phyloP scores from a whole-genome alignment of 1,140 invertebrate genomes.

The Drosophila ananassae region DNA sequence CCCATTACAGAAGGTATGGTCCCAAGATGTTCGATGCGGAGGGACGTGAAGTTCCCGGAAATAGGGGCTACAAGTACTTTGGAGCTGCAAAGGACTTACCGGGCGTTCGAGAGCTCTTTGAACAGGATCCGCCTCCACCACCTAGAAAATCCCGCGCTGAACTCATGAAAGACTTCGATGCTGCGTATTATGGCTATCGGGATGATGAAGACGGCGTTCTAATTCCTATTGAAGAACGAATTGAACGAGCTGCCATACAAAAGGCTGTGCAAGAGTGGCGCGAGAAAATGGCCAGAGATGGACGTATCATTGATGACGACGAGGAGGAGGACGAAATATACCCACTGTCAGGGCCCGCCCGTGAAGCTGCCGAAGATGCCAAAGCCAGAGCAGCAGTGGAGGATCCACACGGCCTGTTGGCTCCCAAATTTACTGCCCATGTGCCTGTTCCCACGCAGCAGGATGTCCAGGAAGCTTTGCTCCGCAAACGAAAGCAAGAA shows the following conservation, averaged over 20 bases:
- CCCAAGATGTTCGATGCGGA: slow-evolving; percentile 98
- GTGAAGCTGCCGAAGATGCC: slow-evolving; percentile 69
- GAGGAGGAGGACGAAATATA: slow-evolving; percentile 86
- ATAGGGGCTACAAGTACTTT: slow-evolving; percentile 99
- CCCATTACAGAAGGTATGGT: slow-evolving; percentile 96
- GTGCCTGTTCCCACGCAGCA: slow-evolving; percentile 94
- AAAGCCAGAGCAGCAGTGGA: slow-evolving; percentile 44
- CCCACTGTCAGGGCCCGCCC: slow-evolving; percentile 66
- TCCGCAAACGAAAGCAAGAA: slow-evolving; percentile 95
- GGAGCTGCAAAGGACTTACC: slow-evolving; percentile 99
- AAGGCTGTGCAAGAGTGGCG: slow-evolving; percentile 88
- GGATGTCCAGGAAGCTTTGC: slow-evolving; percentile 94
- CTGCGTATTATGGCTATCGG: slow-evolving; percentile 99
- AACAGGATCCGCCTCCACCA: slow-evolving; percentile 95
- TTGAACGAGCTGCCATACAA: slow-evolving; percentile 89
- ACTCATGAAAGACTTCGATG: slow-evolving; percentile 98
- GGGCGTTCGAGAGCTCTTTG: slow-evolving; percentile 98
- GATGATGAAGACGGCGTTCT: slow-evolving; percentile 99
- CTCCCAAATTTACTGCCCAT: slow-evolving; percentile 90
- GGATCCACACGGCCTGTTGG: slow-evolving; percentile 74
- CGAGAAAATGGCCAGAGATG: slow-evolving; percentile 87
- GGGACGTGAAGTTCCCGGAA: slow-evolving; percentile 98
- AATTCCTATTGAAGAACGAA: slow-evolving; percentile 93
- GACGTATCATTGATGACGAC: slow-evolving; percentile 85
- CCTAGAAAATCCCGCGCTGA: slow-evolving; percentile 97